Percentiles rank a stretch among this genome's conserved stretches.
These are phyloP conservation scores for Taphrorychus bicolor DNA, from an alignment of 2,888 invertebrate species.

Conservation along the genomic window DNA sequence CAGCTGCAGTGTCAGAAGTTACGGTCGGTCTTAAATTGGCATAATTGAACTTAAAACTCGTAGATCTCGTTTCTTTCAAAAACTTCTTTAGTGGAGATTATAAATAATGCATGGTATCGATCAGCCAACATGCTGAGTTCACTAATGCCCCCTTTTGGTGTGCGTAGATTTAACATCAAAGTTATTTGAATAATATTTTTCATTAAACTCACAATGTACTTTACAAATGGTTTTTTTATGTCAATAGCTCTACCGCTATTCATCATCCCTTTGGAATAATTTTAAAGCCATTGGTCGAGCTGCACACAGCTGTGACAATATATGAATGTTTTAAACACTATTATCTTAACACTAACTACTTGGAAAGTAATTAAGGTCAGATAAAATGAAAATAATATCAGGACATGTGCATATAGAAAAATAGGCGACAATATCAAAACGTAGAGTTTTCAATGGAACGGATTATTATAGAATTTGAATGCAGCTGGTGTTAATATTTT, in stretches of 20 bases:
- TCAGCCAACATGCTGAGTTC: conserved; percentile 23
- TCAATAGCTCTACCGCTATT: not conserved
- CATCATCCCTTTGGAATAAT: not conserved
- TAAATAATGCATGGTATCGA: conserved; percentile 31
- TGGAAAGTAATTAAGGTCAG: not conserved
- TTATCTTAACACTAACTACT: conserved; percentile 1
- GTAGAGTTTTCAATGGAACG: conserved; percentile 29
- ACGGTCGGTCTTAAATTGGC: conserved; percentile 30
- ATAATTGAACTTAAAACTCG: conserved; percentile 31
- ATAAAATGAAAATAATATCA: conserved; percentile 9
- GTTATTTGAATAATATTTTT: no score
- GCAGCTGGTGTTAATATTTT: conserved; percentile 40
- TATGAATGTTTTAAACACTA: not conserved
- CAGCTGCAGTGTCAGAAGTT: conserved; percentile 23
- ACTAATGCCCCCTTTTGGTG: no score
- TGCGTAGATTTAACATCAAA: no score
- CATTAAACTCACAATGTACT: not conserved
- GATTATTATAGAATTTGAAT: conserved; percentile 36
- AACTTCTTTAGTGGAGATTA: conserved; percentile 31
- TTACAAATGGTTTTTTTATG: not conserved
- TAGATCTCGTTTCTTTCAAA: conserved; percentile 28
- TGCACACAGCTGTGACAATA: not conserved
- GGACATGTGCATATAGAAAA: not conserved
- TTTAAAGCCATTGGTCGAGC: not conserved
- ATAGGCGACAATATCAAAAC: conserved; percentile 17